These are phyloP conservation scores for Mellilla xanthometata DNA, from an alignment of 2,888 invertebrate species.

Conservation along the genomic window DNA sequence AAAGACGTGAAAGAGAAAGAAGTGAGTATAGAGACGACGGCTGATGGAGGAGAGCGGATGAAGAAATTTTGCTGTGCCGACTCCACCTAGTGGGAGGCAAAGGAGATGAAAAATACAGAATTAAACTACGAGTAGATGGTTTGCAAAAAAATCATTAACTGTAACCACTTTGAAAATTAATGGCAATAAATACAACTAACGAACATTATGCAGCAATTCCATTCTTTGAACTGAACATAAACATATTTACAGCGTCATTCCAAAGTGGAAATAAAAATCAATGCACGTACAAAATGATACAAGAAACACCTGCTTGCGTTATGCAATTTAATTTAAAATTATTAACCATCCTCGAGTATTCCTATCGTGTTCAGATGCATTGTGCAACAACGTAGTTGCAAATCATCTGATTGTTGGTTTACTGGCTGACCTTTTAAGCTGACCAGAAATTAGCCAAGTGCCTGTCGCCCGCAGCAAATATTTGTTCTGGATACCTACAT, in stretches of 20 bases:
- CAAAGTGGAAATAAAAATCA: slow-evolving; percentile 11
- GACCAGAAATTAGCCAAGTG: slow-evolving; percentile 20
- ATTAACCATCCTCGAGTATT: slow-evolving; percentile 21
- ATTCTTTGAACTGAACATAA: no score
- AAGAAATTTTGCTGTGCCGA: no score
- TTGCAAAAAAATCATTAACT: not conserved
- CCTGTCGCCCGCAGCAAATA: slow-evolving; percentile 14
- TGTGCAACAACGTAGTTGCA: slow-evolving; percentile 28
- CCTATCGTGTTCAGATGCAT: slow-evolving; percentile 10
- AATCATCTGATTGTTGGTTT: slow-evolving; percentile 26
- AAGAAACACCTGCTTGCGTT: slow-evolving; percentile 18
- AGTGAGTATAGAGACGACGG: no score
- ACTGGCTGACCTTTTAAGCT: slow-evolving; percentile 19
- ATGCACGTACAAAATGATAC: slow-evolving; percentile 1
- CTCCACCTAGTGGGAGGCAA: no score
- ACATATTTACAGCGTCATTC: slow-evolving; percentile 5
- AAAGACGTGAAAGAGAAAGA: no score
- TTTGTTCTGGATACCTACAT: not conserved
- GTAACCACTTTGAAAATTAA: no score
- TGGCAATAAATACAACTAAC: no score
- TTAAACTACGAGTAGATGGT: no score
- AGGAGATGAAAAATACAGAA: no score
- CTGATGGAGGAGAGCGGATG: no score
- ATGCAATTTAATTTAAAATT: slow-evolving; percentile 19
- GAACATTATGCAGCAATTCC: no score